These are phyloP conservation scores for Kryphioiulus occultus DNA, from an alignment of 2,888 invertebrate genomes.

Conservation along the genomic window DNA sequence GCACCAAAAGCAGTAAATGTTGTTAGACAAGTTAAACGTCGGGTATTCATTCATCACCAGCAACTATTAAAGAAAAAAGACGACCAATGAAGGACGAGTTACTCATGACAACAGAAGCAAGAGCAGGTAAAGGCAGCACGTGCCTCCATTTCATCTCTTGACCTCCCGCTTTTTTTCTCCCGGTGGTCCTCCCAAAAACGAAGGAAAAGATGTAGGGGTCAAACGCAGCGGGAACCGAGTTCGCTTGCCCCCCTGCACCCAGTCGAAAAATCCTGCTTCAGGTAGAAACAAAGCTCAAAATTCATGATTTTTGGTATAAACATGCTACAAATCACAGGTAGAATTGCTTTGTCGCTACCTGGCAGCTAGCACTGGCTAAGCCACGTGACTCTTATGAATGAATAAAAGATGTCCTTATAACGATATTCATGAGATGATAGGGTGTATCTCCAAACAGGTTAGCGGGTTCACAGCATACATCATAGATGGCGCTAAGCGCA, in stretches of 20 bases:
- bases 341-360: background rate
- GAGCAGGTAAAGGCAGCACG: background rate
- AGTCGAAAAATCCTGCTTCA: background rate
- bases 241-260: background rate
- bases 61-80: background rate
- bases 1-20: background rate
- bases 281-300: background rate
- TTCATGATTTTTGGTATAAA: background rate
- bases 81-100: background rate
- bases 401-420: too few relatives aligned
- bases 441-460: too few relatives aligned
- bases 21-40: constrained; percentile 29
- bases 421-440: too few relatives aligned
- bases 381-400: background rate
- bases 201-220: background rate
- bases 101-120: background rate
- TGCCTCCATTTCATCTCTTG: background rate
- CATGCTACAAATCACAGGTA: background rate
- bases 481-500: too few relatives aligned
- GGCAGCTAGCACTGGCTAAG: background rate
- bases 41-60: constrained; percentile 33
- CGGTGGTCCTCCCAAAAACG: background rate
- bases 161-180: background rate
- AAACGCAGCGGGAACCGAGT: background rate
- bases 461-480: too few relatives aligned